Evolutionary conservation across 2,888 invertebrate species (phyloP), one percentile per base, ranked within the genome.

Genomic region (Stratiomys singularior): DNA sequence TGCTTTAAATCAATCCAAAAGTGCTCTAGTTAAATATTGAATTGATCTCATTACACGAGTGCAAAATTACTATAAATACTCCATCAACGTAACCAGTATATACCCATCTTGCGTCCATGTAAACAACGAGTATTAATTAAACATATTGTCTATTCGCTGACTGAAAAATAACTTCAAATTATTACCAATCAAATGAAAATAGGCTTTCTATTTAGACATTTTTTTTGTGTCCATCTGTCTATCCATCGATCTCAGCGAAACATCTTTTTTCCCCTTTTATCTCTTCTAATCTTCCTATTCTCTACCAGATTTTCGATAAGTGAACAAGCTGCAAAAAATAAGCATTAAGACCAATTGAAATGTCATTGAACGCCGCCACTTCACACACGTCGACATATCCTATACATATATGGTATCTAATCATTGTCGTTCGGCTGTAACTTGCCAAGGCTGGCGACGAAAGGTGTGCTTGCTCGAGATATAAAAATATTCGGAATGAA

Each of bases 361-460:
- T 69, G 69, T 69, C 69, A 69, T 69, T 69, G 69, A 69, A 69
- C 69, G 69, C 47, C 69, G 1, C 13, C 47, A 30, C 47, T 69
- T 46, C 69, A 47, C 46, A 69, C 30, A 69, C 27, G 23, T 69
- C 18, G 37, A 37, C n/a, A n/a, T n/a, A n/a, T 37, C 37, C 37
- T 37, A 13, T 52, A 18, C 60, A 60, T 60, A 60, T 60, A 60
- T 60, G 60, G 60, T 60, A 60, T 23, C 60, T 13, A 25, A 25
- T 2, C 11, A 15, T 18, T 44, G 63, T 27, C 37, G 37, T 66
- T 37, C n/a, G 46, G 25, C 69, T 47, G 46, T 67, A 64, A 60
- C 60, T 21, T 23, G 28, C 64, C 18, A 27, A 44, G 44, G 13
- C 9, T 13, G 44, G 44, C 44, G 44, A 44, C 44, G 44, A 44